Evolutionary conservation across 2,113 vertebrate genomes (phyloP), one percentile per base, ranked within the genome.

Genomic region (Stegostoma tigrinum): DNA sequence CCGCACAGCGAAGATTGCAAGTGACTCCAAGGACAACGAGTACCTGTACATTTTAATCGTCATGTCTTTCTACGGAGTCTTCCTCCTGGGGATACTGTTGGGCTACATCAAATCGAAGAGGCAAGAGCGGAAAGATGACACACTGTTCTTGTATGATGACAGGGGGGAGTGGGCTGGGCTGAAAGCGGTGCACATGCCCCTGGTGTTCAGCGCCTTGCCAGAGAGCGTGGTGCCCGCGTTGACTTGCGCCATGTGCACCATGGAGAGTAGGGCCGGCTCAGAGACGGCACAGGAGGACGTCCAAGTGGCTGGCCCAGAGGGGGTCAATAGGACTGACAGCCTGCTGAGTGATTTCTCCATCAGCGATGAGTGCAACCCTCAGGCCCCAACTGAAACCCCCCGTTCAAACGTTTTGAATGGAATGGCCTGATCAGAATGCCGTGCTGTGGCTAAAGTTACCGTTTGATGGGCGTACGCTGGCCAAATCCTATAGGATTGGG

Each of bases 11-110:
- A 45, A 95, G 68, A 48, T 24, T 75, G 94, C 42, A 52, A 34
- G 45, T 52, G 45, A 52, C 38, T 72, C 94, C 52, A 96, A 96
- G 3, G 98, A 98, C 80, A 98, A 98, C 0, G 98, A 98, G 38
- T 98, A 98, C 96, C 97, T 99, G 95, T 99, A 99, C 96, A 97
- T 99, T 38, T 96, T 99, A 94, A 98, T 99, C 0, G 98, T 99
- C 95, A 98, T 99, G 98, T 98, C 98, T 96, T 99, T 99, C 98
- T 99, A 99, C 0, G 99, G 98, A 72, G 95, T 99, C 96, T 99
- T 99, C 97, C 97, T 99, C 96, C 97, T 98, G 19, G 99, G 98
- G 34, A 98, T 99, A 95, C 98, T 98, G 98, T 96, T 99, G 64
- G 98, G 98, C 95, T 99, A 99, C 96, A 97, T 99, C 97, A 98